Conservation (phyloP, 2,888 invertebrate species). For the Pseudeuparius sepicola region DNA sequence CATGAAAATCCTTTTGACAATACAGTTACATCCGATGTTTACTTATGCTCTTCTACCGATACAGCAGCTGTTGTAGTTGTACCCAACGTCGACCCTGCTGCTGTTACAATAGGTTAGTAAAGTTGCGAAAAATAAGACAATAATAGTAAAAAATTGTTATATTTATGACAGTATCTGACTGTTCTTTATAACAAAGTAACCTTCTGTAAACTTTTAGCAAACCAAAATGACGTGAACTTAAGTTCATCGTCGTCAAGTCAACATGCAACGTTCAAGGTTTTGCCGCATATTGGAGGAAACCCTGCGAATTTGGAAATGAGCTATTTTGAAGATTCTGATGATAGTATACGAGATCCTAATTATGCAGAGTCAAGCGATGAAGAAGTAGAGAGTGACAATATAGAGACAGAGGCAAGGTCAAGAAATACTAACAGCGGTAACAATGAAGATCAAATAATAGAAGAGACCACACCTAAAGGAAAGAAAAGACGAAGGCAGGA, state of each 20-base stretch:
- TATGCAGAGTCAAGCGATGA: conserved; percentile 7
- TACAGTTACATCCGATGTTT: too few relatives aligned
- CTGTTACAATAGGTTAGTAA: too few relatives aligned
- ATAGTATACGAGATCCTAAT: conserved; percentile 8
- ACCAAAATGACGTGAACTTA: conserved; percentile 10
- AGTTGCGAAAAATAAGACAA: too few relatives aligned
- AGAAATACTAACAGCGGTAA: conserved; percentile 11
- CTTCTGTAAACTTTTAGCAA: conserved; percentile 7
- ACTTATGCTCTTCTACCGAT: too few relatives aligned
- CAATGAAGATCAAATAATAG: conserved; percentile 9
- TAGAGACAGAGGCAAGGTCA: conserved; percentile 9
- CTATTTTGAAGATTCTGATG: conserved; percentile 6
- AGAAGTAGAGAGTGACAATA: conserved; percentile 9
- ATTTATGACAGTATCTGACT: too few relatives aligned
- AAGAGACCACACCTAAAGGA: conserved; percentile 2
- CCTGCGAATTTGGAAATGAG: conserved; percentile 8
- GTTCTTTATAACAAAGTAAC: conserved; percentile 5
- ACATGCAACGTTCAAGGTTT: conserved; percentile 3
- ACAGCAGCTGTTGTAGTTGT: too few relatives aligned
- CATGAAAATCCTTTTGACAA: too few relatives aligned
- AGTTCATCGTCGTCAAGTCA: conserved; percentile 7
- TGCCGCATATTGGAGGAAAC: conserved; percentile 3
- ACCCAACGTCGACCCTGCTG: too few relatives aligned
- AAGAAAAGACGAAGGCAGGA: conserved; percentile 7
- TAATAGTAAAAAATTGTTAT: too few relatives aligned